Conservation (phyloP, 2,888 invertebrate species). For the Hydropsyche betteni region DNA sequence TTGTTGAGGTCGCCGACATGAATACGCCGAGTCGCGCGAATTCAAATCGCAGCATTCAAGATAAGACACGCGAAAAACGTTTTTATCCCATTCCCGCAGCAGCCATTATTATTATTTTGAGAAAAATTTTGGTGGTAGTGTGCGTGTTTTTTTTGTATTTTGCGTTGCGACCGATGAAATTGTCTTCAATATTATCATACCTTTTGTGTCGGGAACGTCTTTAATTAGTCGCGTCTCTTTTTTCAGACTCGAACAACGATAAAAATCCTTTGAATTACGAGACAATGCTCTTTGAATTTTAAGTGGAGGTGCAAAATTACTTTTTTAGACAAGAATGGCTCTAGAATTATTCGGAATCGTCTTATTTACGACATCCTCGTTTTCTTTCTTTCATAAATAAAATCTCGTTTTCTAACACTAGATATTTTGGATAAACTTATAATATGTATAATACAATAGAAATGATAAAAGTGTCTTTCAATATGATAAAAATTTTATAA, state of each 20-base stretch:
- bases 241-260: slow-evolving; percentile 7
- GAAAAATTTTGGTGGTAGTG: no score
- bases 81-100: background rate
- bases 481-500: no score
- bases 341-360: background rate
- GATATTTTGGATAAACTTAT: no score
- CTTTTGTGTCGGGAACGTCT: slow-evolving; percentile 12
- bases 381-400: no score
- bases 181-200: slow-evolving; percentile 16
- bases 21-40: no score
- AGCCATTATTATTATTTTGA: background rate
- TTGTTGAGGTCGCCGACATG: background rate
- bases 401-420: no score
- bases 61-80: slow-evolving; percentile 16
- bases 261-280: slow-evolving; percentile 32
- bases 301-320: slow-evolving; percentile 18
- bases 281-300: slow-evolving; percentile 31
- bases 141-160: background rate
- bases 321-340: background rate
- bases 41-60: slow-evolving; percentile 5
- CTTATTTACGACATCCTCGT: background rate
- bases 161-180: background rate
- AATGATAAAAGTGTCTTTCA: no score
- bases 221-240: slow-evolving; percentile 24
- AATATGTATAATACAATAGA: no score